A percentile compares a stretch with the other conserved stretches of the same genome.
Evolutionary conservation across 2,797 vertebrate species (phyloP).

Genomic region (Avahi laniger): DNA sequence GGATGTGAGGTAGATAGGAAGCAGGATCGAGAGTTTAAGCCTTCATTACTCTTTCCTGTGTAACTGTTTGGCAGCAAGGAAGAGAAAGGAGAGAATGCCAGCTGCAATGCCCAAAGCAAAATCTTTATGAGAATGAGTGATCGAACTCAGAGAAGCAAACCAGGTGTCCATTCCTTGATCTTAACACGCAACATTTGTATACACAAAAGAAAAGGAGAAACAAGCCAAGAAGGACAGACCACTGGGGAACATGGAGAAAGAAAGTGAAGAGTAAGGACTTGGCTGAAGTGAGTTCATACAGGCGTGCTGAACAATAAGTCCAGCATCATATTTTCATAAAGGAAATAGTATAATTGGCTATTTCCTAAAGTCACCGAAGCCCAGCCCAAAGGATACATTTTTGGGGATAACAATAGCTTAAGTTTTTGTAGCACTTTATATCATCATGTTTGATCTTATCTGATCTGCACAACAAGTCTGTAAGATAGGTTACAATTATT

Average conservation of each 20-base stretch:
- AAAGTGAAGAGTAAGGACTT: neutral
- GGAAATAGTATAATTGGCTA: neutral
- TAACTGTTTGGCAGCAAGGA: neutral
- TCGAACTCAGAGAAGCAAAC: conserved; percentile 45
- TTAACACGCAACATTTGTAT: conserved; percentile 73
- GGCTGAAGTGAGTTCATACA: neutral
- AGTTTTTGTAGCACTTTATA: conserved; percentile 20
- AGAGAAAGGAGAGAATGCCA: conserved; percentile 63
- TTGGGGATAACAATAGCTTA: conserved; percentile 5
- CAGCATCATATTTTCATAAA: conserved; percentile 23
- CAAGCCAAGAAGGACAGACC: conserved; percentile 21
- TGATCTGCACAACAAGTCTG: neutral
- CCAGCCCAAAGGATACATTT: neutral
- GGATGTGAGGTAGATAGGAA: conserved; percentile 61
- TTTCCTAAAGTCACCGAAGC: neutral
- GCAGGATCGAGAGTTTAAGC: conserved; percentile 22
- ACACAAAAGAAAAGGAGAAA: conserved; percentile 20
- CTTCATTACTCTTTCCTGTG: conserved; percentile 63
- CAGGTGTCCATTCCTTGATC: conserved; percentile 75
- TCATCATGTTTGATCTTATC: conserved; percentile 34
- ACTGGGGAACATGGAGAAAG: neutral
- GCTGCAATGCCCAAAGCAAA: conserved; percentile 77
- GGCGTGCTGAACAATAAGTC: neutral
- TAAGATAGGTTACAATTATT: neutral
- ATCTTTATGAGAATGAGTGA: conserved; percentile 61